Evolutionary conservation across 2,888 invertebrate genomes (phyloP).

Genomic region (Nephrotoma flavescens): DNA sequence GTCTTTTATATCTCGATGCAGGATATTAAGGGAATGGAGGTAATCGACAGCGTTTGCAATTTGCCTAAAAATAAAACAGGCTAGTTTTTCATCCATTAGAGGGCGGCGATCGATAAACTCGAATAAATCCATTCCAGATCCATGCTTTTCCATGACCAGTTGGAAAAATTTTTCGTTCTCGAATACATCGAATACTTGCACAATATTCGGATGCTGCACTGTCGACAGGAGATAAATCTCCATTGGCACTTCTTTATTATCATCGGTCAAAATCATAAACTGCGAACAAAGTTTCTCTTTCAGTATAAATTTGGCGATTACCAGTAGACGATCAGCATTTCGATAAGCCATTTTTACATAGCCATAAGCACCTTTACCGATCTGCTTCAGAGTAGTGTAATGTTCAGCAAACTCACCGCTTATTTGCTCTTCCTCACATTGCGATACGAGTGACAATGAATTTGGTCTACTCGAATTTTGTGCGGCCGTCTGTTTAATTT

Average conservation of each 20-base stretch:
- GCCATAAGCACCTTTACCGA: slow-evolving; percentile 52
- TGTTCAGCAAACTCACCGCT: slow-evolving; percentile 41
- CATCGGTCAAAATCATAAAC: slow-evolving; percentile 37
- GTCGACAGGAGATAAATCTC: slow-evolving; percentile 51
- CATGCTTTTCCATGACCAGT: slow-evolving; percentile 65
- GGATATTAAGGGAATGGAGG: slow-evolving; percentile 46
- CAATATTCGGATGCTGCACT: slow-evolving; percentile 52
- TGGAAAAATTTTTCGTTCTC: slow-evolving; percentile 56
- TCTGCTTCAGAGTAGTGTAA: slow-evolving; percentile 46
- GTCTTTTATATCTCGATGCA: slow-evolving; percentile 62
- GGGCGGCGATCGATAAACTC: slow-evolving; percentile 60
- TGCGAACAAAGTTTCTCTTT: slow-evolving; percentile 37
- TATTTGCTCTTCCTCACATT: slow-evolving; percentile 38
- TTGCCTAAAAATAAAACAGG: slow-evolving; percentile 58
- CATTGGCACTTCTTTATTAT: slow-evolving; percentile 40
- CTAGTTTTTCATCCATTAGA: slow-evolving; percentile 48
- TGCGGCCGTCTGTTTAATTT: slow-evolving; percentile 19
- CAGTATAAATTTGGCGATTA: slow-evolving; percentile 55
- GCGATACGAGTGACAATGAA: slow-evolving; percentile 39
- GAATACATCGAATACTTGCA: slow-evolving; percentile 47
- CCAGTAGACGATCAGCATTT: slow-evolving; percentile 41
- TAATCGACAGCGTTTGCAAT: slow-evolving; percentile 55
- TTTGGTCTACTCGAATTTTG: slow-evolving; percentile 34
- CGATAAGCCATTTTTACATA: slow-evolving; percentile 54
- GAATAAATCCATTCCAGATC: slow-evolving; percentile 61